Percentiles rank a stretch among this genome's conserved stretches.
phyloP scores from a whole-genome alignment of 2,797 vertebrate species.

The Knipowitschia caucasica region DNA sequence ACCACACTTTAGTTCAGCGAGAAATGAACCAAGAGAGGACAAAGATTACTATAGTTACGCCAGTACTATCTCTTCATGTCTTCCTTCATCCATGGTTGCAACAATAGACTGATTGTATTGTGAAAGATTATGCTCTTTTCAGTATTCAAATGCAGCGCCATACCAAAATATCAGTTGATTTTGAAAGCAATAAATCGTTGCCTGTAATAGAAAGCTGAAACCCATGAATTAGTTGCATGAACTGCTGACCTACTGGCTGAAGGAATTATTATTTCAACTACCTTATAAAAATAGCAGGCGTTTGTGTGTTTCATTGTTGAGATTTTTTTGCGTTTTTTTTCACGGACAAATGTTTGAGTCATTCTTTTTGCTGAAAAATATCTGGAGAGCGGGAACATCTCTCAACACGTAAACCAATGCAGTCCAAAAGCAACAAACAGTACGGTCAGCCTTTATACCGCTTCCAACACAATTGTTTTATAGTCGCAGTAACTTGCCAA shows the following conservation, averaged over 20 bases:
- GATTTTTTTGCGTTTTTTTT: background rate
- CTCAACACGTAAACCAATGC: background rate
- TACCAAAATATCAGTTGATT: too few species aligned
- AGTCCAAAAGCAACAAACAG: background rate
- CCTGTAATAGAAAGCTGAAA: too few species aligned
- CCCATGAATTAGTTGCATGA: too few species aligned
- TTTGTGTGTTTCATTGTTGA: background rate
- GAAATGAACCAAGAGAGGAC: conserved; percentile 6
- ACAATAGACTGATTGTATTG: too few species aligned
- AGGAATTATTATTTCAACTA: too few species aligned
- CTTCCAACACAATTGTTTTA: background rate
- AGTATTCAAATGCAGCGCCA: too few species aligned
- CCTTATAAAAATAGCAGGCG: too few species aligned
- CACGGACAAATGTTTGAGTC: background rate
- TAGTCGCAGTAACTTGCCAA: background rate
- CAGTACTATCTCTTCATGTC: too few species aligned
- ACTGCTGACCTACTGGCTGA: too few species aligned
- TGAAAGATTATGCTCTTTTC: too few species aligned
- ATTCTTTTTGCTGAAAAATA: background rate
- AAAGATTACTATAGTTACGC: background rate
- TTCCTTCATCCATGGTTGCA: too few species aligned
- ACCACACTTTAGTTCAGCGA: conserved; percentile 19
- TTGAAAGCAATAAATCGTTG: too few species aligned
- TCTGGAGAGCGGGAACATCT: background rate
- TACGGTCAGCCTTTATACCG: background rate